Evolutionary conservation across 1,140 invertebrate species (phyloP).

Genomic region (Drosophila sp.): DNA sequence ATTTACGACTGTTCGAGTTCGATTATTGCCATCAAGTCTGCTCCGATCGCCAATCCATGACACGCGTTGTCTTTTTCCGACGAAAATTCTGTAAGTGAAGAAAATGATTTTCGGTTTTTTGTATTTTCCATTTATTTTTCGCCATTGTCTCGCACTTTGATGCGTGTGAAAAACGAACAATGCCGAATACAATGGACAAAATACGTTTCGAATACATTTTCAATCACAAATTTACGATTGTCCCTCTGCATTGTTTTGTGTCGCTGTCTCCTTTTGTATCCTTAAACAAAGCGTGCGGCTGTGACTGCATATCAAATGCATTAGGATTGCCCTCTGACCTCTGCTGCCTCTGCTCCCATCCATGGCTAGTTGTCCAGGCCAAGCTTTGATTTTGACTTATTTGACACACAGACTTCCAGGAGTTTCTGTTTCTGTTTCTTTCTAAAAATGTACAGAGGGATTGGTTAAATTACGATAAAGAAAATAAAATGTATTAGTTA

Average conservation of each 20-base stretch:
- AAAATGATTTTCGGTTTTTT: slow-evolving; percentile 18
- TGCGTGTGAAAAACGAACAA: slow-evolving; percentile 55
- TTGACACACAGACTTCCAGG: not conserved
- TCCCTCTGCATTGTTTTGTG: slow-evolving; percentile 40
- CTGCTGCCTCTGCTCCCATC: not conserved
- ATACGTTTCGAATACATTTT: slow-evolving; percentile 62
- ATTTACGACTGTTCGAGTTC: slow-evolving; percentile 41
- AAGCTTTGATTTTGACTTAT: slow-evolving; percentile 44
- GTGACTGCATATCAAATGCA: slow-evolving; percentile 64
- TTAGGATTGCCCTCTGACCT: slow-evolving; percentile 32
- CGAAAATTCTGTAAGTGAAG: slow-evolving; percentile 1
- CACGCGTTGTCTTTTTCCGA: slow-evolving; percentile 22
- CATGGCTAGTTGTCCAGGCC: slow-evolving; percentile 3
- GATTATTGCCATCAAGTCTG: slow-evolving; percentile 20
- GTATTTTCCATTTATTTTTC: slow-evolving; percentile 17
- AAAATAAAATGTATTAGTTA: no score
- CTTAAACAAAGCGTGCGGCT: slow-evolving; percentile 42
- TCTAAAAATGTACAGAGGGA: no score
- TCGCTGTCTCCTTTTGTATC: slow-evolving; percentile 34
- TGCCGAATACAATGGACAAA: slow-evolving; percentile 38
- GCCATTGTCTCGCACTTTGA: slow-evolving; percentile 44
- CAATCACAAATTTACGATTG: slow-evolving; percentile 80
- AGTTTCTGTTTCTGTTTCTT: not conserved
- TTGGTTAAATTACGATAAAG: no score
- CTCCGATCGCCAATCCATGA: slow-evolving; percentile 13